Conservation (phyloP, 1,140 invertebrate genomes). For the Calephelis virginiensis region DNA sequence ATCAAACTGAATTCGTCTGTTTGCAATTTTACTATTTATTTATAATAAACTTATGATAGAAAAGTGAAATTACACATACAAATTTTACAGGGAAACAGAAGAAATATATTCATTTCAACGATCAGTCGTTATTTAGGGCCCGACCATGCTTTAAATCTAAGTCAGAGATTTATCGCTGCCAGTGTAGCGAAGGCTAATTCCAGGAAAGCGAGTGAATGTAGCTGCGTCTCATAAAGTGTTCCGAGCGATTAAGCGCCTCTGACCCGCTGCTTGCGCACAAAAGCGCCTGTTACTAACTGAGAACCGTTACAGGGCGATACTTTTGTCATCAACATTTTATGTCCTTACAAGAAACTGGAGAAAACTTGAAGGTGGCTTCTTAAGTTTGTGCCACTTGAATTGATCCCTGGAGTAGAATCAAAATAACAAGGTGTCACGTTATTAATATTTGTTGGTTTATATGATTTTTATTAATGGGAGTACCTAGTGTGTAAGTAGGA, state of each 20-base stretch:
- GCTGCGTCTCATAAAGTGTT: slow-evolving; percentile 49
- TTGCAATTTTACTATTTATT: no score
- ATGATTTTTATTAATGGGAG: no score
- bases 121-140: background rate
- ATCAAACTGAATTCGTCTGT: no score
- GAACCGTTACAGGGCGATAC: slow-evolving; percentile 17
- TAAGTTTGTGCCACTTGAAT: slow-evolving; percentile 27
- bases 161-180: slow-evolving; percentile 1
- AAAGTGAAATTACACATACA: no score
- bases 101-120: background rate
- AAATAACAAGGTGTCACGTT: slow-evolving; percentile 14
- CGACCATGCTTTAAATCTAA: background rate
- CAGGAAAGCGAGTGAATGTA: slow-evolving; percentile 28
- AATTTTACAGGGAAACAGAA: no score
- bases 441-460: no score
- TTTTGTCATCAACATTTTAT: slow-evolving; percentile 4
- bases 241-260: slow-evolving; percentile 52
- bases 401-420: background rate
- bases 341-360: background rate
- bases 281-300: slow-evolving; percentile 33
- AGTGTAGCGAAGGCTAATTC: background rate
- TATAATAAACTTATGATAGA: no score
- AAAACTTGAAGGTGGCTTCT: slow-evolving; percentile 17
- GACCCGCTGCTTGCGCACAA: slow-evolving; percentile 41
- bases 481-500: no score